Base-by-base conservation (phyloP, 2,113 vertebrate genomes). In the Anseranas semipalmata region DNA sequence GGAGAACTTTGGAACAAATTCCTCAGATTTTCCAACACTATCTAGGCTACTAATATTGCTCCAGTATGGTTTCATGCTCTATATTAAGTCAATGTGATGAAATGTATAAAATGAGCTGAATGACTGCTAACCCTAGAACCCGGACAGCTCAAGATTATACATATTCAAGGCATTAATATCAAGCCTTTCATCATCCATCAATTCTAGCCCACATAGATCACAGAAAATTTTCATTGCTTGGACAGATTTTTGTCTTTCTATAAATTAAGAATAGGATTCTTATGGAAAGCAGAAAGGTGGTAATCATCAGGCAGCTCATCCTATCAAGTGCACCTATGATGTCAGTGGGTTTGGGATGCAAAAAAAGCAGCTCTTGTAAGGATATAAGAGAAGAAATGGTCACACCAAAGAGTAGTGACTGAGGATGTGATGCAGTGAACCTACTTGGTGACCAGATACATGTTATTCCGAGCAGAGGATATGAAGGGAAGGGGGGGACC, bases 201-300 rank as follows among this genome's bases (percentile, higher is more conserved):
- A 2, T 46, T 88, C 85, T 76, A 93, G 82, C 81, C 80, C 62
- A 80, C 56, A 86, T 90, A 97, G 94, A 96, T 96, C 92, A 97
- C 84, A 71, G 75, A 75, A 91, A 91, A 97, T 97, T 97, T 96
- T 93, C 92, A 91, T 93, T 96, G 96, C 90, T 85, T 19, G 85
- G 94, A 96, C 76, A 96, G 88, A 96, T 94, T 92, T 92, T 96
- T 91, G 84, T 95, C 85, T 79, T 89, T 65, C 59, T 59, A 78
- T 79, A 96, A 96, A 96, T 92, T 91, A 96, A 83, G 78, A 90
- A 95, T 72, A 78, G 67, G 50, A 91, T 77, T 94, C 78, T 70
- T 56, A 79, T 33, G 65, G 90, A 94, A 90, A 94, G 91, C 70
- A 95, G 45, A 89, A 88, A 91, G 53, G 77, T 12, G 55, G 67